These are phyloP conservation scores for Nematostella vectensis DNA, from an alignment of 92 coral and sea anemone species.

Conservation along the genomic window DNA sequence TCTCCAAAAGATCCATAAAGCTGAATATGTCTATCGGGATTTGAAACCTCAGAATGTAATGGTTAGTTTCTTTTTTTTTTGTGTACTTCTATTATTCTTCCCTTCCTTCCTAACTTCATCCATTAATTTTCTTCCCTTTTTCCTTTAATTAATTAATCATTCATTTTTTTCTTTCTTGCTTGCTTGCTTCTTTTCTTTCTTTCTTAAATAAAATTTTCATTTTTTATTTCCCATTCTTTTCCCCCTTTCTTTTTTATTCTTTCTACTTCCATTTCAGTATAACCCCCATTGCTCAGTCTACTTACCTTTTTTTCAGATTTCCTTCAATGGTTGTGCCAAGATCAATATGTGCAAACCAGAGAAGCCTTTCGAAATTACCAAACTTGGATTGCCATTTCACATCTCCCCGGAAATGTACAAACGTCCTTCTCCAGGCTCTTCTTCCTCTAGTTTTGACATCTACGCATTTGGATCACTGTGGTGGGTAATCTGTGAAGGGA, in stretches of 20 bases:
- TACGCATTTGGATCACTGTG: constrained; percentile 48
- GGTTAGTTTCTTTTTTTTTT: constrained; percentile 33
- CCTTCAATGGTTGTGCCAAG: constrained; percentile 41
- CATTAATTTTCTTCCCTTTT: too few relatives aligned
- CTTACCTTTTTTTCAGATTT: too few relatives aligned
- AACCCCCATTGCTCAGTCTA: too few relatives aligned
- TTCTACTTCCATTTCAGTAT: too few relatives aligned
- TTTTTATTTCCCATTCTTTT: too few relatives aligned
- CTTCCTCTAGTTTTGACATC: constrained; percentile 27
- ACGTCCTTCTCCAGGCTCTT: constrained; percentile 13
- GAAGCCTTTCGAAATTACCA: constrained; percentile 39
- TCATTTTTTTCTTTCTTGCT: too few relatives aligned
- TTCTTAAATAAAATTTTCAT: too few relatives aligned
- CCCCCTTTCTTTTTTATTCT: too few relatives aligned
- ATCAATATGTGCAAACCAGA: constrained; percentile 47
- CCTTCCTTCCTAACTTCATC: background rate
- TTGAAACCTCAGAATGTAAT: constrained; percentile 35
- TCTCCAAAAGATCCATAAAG: constrained; percentile 21
- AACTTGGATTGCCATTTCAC: constrained; percentile 46
- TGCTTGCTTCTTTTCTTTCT: background rate
- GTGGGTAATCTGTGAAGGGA: constrained; percentile 59
- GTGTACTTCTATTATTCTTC: background rate
- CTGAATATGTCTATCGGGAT: constrained; percentile 30
- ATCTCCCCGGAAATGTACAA: constrained; percentile 34
- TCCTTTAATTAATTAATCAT: too few relatives aligned